Evolutionary conservation across 2,888 invertebrate genomes (phyloP), one percentile per base, ranked within the genome.

Genomic region (Cataglyphis rosenhaueri): DNA sequence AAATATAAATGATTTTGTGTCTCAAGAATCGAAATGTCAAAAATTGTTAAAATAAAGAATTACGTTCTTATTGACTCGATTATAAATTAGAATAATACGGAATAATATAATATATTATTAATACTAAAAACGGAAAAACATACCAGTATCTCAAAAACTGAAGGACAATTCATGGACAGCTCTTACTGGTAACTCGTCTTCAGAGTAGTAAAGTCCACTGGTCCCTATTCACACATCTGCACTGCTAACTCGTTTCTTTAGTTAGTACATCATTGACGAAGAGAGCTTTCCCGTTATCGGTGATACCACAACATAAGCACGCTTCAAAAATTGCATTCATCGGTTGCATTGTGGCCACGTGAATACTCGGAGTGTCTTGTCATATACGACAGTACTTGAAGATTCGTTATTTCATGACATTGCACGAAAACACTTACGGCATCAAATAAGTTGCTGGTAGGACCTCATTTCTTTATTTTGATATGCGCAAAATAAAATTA

Each of bases 331-430:
- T 48, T 41, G 70, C 25, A 57, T 21, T 66, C 57, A 41, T 29
- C 29, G 59, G 38, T 78, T 61, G 64, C 44, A 68, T 84, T 86
- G 74, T 83, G 81, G 74, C 38, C 76, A 65, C 65, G 52, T 71
- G 64, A 84, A 83, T 73, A 87, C 86, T 87, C 75, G 70, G 25
- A 73, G 81, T 18, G 65, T 82, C 59, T 78, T 82, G 66, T 71
- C 79, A 64, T 55, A 61, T 41, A 65, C 81, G 75, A 82, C 70
- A 61, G 76, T 84, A 88, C 83, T 86, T 84, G 87, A 83, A 55
- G 79, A 79, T 71, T 71, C 48, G 64, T 57, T 83, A 25, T 18
- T 73, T 38, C 65, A 48, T 83, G 65, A 66, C 65, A 41, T 71
- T 66, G 65, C 29, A 1, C 18, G n/a, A 44, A 21, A n/a, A 15